Evolutionary conservation across 2,113 vertebrate species (phyloP).

Genomic region (Gambusia affinis): DNA sequence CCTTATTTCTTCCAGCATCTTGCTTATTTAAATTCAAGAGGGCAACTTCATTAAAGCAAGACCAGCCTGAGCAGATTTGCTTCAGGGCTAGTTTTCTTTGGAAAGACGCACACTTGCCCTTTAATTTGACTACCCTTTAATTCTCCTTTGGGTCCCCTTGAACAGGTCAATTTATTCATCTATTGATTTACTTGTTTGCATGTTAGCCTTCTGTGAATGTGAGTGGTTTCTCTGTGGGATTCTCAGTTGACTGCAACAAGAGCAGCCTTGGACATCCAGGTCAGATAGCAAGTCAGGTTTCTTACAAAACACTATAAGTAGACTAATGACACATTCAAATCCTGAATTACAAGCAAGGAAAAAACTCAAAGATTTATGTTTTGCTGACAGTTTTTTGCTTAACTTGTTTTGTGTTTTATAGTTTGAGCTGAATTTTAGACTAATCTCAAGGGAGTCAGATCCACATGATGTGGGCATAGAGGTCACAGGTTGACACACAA

Average conservation of each 20-base stretch:
- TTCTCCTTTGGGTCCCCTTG: slow-evolving; percentile 63
- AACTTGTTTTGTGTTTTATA: slow-evolving; percentile 13
- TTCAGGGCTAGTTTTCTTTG: slow-evolving; percentile 5
- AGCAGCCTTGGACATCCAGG: slow-evolving; percentile 9
- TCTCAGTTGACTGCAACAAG: slow-evolving; percentile 43
- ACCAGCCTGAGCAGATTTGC: background rate
- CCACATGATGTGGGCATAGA: slow-evolving; percentile 27
- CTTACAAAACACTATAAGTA: slow-evolving; percentile 5
- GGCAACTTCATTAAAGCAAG: slow-evolving; percentile 21
- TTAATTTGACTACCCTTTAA: slow-evolving; percentile 18
- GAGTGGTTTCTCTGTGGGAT: slow-evolving; percentile 56
- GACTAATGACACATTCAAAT: slow-evolving; percentile 11
- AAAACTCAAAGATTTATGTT: background rate
- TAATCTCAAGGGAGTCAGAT: slow-evolving; percentile 30
- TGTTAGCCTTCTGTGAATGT: slow-evolving; percentile 41
- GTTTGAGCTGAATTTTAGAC: slow-evolving; percentile 9
- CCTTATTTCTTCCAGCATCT: slow-evolving; percentile 10
- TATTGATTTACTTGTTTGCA: slow-evolving; percentile 73
- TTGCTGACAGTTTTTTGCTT: slow-evolving; percentile 3
- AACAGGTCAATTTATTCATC: slow-evolving; percentile 67
- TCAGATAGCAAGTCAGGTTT: slow-evolving; percentile 18
- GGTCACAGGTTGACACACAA: slow-evolving; percentile 59
- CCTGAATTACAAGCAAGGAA: slow-evolving; percentile 10
- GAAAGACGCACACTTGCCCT: slow-evolving; percentile 35
- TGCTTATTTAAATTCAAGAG: slow-evolving; percentile 42